phyloP scores from a whole-genome alignment of 2,113 vertebrate species.

The Osmerus mordax region DNA sequence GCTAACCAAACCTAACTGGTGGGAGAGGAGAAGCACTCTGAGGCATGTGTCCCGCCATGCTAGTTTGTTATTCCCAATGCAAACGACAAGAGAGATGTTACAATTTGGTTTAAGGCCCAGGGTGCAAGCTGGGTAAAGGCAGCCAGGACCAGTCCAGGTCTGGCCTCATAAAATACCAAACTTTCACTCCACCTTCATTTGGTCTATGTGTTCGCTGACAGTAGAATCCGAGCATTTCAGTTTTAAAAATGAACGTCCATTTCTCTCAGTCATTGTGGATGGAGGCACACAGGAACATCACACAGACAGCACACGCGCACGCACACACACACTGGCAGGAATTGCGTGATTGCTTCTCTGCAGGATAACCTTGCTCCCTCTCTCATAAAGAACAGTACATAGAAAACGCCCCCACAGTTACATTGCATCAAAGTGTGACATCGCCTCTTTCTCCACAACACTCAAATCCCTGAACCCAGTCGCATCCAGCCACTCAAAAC shows the following conservation, averaged over 20 bases:
- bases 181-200: constrained; percentile 15
- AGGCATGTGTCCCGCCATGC: constrained; percentile 29
- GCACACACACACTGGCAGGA: not conserved
- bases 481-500: constrained; percentile 23
- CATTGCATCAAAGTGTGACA: not conserved
- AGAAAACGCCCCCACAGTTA: not conserved
- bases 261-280: too few species aligned
- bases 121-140: constrained; percentile 9
- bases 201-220: constrained; percentile 15
- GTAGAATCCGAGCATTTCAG: not conserved
- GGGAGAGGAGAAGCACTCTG: constrained; percentile 33
- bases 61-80: constrained; percentile 54
- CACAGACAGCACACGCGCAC: constrained; percentile 1
- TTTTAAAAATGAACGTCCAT: too few species aligned
- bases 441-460: constrained; percentile 34
- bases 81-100: constrained; percentile 47
- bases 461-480: constrained; percentile 40
- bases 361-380: constrained; percentile 18
- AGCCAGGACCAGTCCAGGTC: constrained; percentile 3
- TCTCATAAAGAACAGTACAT: not conserved
- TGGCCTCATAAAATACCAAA: constrained; percentile 13
- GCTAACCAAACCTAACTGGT: constrained; percentile 43
- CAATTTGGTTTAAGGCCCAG: constrained; percentile 6
- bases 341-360: not conserved
- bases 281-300: not conserved